A percentile compares a stretch with the other conserved stretches of the same genome.
Evolutionary conservation across 2,113 vertebrate genomes (phyloP).

Genomic region (Piaya cayana): DNA sequence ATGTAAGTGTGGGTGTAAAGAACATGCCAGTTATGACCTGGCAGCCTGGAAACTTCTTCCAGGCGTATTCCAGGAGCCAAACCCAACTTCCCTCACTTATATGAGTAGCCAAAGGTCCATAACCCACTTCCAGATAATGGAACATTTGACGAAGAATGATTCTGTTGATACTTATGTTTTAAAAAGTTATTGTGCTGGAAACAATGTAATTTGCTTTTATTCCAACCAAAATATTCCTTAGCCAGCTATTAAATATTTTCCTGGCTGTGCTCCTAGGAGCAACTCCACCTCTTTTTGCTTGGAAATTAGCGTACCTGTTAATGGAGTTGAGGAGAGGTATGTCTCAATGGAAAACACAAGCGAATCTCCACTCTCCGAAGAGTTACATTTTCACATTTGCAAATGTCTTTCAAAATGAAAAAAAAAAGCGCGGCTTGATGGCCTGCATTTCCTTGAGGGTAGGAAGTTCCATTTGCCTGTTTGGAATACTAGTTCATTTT

Average conservation of each 20-base stretch:
- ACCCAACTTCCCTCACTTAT: background rate
- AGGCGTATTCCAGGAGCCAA: slow-evolving; percentile 24
- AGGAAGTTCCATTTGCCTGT: slow-evolving; percentile 44
- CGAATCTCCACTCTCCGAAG: background rate
- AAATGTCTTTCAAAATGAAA: slow-evolving; percentile 2
- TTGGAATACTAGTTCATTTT: slow-evolving; percentile 16
- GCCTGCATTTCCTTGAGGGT: slow-evolving; percentile 51
- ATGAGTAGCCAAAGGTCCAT: background rate
- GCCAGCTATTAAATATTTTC: slow-evolving; percentile 57
- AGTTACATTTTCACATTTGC: background rate
- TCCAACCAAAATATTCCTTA: slow-evolving; percentile 59
- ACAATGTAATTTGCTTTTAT: slow-evolving; percentile 59
- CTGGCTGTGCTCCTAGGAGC: slow-evolving; percentile 47
- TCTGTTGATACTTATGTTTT: slow-evolving; percentile 36
- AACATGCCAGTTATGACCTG: background rate
- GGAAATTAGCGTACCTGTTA: slow-evolving; percentile 22
- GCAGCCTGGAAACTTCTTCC: background rate
- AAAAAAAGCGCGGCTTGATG: background rate
- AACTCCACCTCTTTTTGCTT: slow-evolving; percentile 34
- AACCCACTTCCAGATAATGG: slow-evolving; percentile 30
- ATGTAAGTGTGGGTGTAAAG: slow-evolving; percentile 2
- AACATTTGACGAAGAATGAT: slow-evolving; percentile 30
- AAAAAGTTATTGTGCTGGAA: slow-evolving; percentile 61
- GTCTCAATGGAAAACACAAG: background rate
- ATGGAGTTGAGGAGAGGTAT: background rate